A percentile compares a stretch with the other conserved stretches of the same genome.
These are phyloP conservation scores for Muschampia plurimacula DNA, from an alignment of 2,888 invertebrate species.

Conservation along the genomic window DNA sequence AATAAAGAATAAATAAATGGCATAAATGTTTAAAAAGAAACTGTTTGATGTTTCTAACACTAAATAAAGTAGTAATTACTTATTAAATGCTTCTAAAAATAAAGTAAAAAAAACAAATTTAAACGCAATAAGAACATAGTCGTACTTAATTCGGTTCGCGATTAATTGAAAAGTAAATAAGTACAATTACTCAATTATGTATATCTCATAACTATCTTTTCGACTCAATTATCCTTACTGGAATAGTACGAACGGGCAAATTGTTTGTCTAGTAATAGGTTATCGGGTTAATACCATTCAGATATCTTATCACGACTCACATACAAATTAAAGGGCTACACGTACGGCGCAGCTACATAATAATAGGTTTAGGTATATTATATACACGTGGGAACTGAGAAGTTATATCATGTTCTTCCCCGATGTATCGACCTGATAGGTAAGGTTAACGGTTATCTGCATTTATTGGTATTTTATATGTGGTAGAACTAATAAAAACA, in stretches of 20 bases:
- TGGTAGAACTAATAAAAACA: neutral
- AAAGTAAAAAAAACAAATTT: no score
- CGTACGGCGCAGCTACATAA: no score
- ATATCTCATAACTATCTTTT: no score
- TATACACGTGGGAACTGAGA: neutral
- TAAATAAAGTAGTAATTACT: no score
- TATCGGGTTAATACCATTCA: neutral
- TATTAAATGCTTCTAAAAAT: no score
- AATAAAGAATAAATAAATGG: no score
- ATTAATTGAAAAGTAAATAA: neutral
- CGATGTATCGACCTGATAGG: neutral
- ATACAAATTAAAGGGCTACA: slow-evolving; percentile 1
- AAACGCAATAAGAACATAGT: no score
- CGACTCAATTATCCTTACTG: neutral
- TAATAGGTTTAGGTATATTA: neutral
- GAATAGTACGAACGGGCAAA: neutral
- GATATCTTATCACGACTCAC: slow-evolving; percentile 7
- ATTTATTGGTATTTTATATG: neutral
- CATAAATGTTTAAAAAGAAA: no score
- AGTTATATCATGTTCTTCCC: neutral
- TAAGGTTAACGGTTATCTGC: neutral
- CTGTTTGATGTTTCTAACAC: no score
- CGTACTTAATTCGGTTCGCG: no score
- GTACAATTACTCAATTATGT: neutral
- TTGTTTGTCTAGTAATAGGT: neutral